phyloP scores from a whole-genome alignment of 2,888 invertebrate species.

The Acanthoscelides obtectus region DNA sequence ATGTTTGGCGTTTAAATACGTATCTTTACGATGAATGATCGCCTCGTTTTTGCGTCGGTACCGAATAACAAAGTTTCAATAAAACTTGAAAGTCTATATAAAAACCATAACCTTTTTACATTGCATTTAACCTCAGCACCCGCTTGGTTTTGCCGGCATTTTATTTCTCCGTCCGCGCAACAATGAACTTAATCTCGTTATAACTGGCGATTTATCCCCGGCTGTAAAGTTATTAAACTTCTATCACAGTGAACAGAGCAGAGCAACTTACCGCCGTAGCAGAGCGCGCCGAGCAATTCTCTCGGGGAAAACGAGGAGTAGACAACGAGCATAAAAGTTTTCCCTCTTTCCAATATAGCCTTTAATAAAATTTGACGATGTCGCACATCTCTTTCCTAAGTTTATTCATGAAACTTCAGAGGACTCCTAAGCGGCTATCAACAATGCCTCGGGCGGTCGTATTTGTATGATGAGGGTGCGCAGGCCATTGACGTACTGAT shows the following conservation, averaged over 20 bases:
- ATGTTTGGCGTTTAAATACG: too few relatives aligned
- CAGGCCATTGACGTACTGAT: not conserved
- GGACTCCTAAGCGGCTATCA: conserved; percentile 16
- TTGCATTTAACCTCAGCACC: not conserved
- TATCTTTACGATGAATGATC: not conserved
- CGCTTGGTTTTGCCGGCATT: not conserved
- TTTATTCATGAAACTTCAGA: conserved; percentile 25
- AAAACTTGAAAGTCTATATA: not conserved
- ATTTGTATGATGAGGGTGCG: not conserved
- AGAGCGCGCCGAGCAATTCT: not conserved
- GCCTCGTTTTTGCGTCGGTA: not conserved
- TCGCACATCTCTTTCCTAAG: conserved; percentile 17
- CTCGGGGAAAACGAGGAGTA: not conserved
- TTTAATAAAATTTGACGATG: conserved; percentile 26
- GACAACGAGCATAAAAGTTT: conserved; percentile 3
- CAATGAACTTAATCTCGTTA: not conserved
- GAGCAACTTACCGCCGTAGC: not conserved
- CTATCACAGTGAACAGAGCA: not conserved
- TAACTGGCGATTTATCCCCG: not conserved
- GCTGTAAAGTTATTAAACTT: not conserved
- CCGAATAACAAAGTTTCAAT: not conserved
- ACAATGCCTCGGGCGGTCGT: not conserved
- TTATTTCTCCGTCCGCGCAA: not conserved
- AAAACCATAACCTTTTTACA: not conserved
- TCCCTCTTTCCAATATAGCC: conserved; percentile 14